Evolutionary conservation across 2,113 vertebrate genomes (phyloP), one percentile per base, ranked within the genome.

Genomic region (Willisornis vidua): DNA sequence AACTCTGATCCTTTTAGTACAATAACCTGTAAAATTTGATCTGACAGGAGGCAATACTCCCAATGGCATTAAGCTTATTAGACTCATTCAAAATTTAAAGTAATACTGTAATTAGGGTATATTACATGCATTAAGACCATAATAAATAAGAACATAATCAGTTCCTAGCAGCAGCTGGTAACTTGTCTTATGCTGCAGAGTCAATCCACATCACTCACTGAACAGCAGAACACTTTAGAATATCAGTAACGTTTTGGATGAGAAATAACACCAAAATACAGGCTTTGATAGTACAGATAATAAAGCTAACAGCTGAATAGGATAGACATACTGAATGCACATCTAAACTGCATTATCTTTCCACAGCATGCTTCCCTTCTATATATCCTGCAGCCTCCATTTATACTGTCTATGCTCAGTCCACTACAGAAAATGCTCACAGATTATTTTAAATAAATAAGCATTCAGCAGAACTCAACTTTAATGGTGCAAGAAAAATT

Each of bases 361-460:
- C 72, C 77, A 31, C 77, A 79, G 61, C 77, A 67, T 84, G 72
- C 8, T 70, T 83, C 46, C 37, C 19, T 91, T 61, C 62, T 23
- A 29, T 43, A 62, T 81, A 79, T 89, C 70, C 55, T 52, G 14
- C 45, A 89, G 29, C n/a, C 29, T 65, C n/a, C 57, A 54, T 79
- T 89, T 87, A 85, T 54, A 48, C 28, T 73, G 12, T 73, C 71
- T 54, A 58, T 5, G 1, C n/a, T 89, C 41, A 62, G 46, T 18
- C 45, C 87, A 70, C 70, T 68, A 37, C 58, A 89, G 62, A 91
- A 94, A 87, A 93, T 54, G 19, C 5, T 85, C 70, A 81, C n/a
- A 66, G 49, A 82, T 65, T 94, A 51, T 89, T 91, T 94, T 72
- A 93, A 96, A 89, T 82, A 96, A 91, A 95, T 70, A 92, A 58